These are phyloP conservation scores for Candoia aspera DNA, from an alignment of 2,113 vertebrate genomes.

Conservation along the genomic window DNA sequence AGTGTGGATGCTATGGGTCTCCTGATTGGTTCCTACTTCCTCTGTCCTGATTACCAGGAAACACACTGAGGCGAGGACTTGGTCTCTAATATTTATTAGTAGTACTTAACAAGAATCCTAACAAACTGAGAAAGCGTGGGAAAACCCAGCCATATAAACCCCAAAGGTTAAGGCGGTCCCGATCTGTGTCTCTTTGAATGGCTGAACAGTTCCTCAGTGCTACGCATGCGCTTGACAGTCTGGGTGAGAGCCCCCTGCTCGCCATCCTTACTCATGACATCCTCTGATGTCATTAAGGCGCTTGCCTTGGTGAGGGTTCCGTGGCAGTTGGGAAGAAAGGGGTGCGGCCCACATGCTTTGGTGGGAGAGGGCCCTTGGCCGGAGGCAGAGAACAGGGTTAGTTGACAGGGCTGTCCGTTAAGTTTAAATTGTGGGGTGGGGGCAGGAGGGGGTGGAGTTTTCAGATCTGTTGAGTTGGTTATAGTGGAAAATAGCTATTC, in stretches of 20 bases:
- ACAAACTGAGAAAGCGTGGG: too few relatives aligned
- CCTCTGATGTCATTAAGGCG: not conserved
- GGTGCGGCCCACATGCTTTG: not conserved
- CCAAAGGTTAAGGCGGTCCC: too few relatives aligned
- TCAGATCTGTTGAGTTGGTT: not conserved
- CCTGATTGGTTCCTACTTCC: not conserved
- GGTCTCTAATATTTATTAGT: too few relatives aligned
- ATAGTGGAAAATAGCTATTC: not conserved
- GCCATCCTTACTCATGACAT: too few relatives aligned
- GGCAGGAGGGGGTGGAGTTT: not conserved
- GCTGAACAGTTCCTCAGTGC: too few relatives aligned
- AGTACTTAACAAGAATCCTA: too few relatives aligned
- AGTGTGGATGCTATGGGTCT: fast-evolving
- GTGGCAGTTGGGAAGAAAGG: not conserved
- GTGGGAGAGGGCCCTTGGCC: not conserved
- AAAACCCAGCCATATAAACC: too few relatives aligned
- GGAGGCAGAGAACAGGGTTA: not conserved
- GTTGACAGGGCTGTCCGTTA: not conserved
- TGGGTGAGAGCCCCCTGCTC: too few relatives aligned
- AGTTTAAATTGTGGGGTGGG: not conserved
- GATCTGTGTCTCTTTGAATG: too few relatives aligned
- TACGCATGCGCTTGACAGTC: too few relatives aligned
- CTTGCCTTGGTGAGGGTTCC: not conserved
- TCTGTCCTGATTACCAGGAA: too few relatives aligned
- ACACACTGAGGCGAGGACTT: too few relatives aligned